A percentile compares a stretch with the other conserved stretches of the same genome.
These are phyloP conservation scores for Eristalis pertinax DNA, from an alignment of 2,888 invertebrate species.

Conservation along the genomic window DNA sequence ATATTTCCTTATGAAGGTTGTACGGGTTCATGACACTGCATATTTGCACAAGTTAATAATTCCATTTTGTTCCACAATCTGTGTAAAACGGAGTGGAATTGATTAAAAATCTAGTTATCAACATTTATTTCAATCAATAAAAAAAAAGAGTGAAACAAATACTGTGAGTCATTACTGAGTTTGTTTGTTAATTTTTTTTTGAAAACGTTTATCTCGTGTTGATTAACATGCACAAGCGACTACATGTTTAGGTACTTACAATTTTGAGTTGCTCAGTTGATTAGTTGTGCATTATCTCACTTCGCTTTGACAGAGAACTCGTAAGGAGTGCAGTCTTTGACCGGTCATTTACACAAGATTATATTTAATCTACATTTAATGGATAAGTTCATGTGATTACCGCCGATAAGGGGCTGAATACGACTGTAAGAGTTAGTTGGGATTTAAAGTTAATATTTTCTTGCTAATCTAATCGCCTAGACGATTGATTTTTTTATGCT, in stretches of 20 bases:
- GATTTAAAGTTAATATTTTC: background rate
- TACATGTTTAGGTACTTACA: background rate
- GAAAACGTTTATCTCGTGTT: conserved; percentile 4
- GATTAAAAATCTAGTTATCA: conserved; percentile 20
- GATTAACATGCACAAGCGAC: background rate
- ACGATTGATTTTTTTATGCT: background rate
- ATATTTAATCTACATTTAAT: background rate
- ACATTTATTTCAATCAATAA: conserved; percentile 18
- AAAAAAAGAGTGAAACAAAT: background rate
- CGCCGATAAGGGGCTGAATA: background rate
- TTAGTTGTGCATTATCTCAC: background rate
- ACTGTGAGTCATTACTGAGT: background rate
- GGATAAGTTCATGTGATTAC: background rate
- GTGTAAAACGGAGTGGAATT: background rate
- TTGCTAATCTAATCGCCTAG: background rate
- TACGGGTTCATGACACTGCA: no score
- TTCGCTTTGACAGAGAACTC: background rate
- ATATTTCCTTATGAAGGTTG: no score
- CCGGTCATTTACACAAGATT: background rate
- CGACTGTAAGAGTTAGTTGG: background rate
- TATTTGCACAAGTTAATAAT: no score
- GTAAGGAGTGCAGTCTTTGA: background rate
- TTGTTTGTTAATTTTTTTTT: background rate
- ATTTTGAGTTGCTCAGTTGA: background rate
- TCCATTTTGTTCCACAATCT: background rate